phyloP scores from a whole-genome alignment of 2,113 vertebrate genomes.

The Ptychochromis oligacanthus region DNA sequence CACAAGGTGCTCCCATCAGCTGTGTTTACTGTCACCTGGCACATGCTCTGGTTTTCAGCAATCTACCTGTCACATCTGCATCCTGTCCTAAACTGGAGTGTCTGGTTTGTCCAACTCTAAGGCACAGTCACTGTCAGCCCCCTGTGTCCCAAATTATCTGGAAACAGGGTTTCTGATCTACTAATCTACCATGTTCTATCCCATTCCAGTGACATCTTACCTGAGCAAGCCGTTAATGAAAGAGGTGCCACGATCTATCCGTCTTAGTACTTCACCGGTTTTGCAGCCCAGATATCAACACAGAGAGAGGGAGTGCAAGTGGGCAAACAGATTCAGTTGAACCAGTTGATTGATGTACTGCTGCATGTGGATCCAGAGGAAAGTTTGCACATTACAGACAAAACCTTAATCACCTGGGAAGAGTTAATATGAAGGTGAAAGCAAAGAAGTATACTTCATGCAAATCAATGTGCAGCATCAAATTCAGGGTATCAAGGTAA shows the following conservation, averaged over 20 bases:
- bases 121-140: too few species aligned
- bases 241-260: slow-evolving; percentile 91
- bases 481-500: background rate
- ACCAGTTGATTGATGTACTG: slow-evolving; percentile 92
- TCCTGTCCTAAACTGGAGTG: too few species aligned
- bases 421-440: background rate
- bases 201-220: slow-evolving; percentile 60
- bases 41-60: too few species aligned
- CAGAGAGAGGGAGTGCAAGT: slow-evolving; percentile 89
- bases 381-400: slow-evolving; percentile 90
- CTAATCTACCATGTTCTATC: background rate
- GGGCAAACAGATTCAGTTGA: slow-evolving; percentile 89
- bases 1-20: too few species aligned
- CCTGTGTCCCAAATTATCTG: too few species aligned
- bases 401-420: slow-evolving; percentile 85
- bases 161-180: background rate
- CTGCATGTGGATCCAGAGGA: slow-evolving; percentile 96
- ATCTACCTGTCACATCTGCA: too few species aligned
- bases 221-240: slow-evolving; percentile 94
- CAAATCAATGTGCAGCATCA: background rate
- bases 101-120: too few species aligned
- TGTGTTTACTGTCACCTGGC: too few species aligned
- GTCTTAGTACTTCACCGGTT: slow-evolving; percentile 91
- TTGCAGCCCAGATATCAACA: slow-evolving; percentile 94
- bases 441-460: background rate